Percentiles rank a stretch among this genome's conserved stretches.
Evolutionary conservation across 2,113 vertebrate genomes (phyloP).

Genomic region (Pygoscelis adeliae): DNA sequence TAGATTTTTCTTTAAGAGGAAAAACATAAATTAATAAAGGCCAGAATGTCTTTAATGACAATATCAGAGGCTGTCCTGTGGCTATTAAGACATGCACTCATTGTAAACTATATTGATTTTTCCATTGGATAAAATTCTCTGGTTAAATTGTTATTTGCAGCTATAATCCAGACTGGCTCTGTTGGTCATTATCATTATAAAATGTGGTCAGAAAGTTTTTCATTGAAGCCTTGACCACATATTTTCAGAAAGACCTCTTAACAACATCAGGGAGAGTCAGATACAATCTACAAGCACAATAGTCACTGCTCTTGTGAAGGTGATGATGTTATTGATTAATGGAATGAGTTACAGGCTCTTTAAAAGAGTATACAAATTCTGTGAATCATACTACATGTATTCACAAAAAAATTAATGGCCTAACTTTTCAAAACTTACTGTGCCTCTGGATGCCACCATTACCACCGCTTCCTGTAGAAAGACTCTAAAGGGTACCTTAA

Average conservation of each 20-base stretch:
- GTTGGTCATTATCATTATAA: neutral
- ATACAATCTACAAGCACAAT: neutral
- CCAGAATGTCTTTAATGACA: conserved; percentile 56
- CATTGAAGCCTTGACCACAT: neutral
- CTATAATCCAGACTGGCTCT: neutral
- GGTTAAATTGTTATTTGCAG: conserved; percentile 66
- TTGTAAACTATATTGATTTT: conserved; percentile 57
- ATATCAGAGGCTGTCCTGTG: conserved; percentile 36
- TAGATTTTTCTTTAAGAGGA: conserved; percentile 70
- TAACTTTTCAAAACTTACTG: neutral
- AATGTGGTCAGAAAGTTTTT: neutral
- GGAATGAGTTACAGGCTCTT: neutral
- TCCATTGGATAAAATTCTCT: conserved; percentile 45
- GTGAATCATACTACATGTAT: neutral
- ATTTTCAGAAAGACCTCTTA: neutral
- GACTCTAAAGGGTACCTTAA: neutral
- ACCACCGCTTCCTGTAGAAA: neutral
- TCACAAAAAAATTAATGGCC: neutral
- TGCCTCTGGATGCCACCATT: neutral
- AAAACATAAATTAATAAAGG: conserved; percentile 70
- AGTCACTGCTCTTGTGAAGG: neutral
- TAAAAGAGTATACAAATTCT: neutral
- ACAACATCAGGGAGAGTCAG: neutral
- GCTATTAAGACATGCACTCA: conserved; percentile 67
- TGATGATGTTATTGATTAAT: neutral